phyloP scores from a whole-genome alignment of 2,797 vertebrate species.

The Takifugu ocellatus region DNA sequence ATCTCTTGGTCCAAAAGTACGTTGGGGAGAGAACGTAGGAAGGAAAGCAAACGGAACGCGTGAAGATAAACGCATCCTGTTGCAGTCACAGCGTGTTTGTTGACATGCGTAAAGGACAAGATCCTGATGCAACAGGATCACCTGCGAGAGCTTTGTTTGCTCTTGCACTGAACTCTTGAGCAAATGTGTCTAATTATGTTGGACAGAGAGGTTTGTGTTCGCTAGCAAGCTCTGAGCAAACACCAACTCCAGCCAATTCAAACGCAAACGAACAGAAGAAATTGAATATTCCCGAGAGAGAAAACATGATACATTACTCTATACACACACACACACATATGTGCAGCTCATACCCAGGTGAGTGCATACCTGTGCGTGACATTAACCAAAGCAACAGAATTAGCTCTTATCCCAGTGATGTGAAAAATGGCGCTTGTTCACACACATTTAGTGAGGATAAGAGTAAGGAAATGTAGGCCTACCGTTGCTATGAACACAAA shows the following conservation, averaged over 20 bases:
- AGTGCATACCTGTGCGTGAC: neutral
- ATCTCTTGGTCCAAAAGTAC: no score
- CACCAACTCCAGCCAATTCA: constrained; percentile 53
- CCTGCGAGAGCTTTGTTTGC: constrained; percentile 71
- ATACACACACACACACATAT: neutral
- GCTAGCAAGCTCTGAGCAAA: constrained; percentile 67
- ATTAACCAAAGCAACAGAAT: neutral
- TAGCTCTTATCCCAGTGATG: neutral
- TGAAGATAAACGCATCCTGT: constrained; percentile 44
- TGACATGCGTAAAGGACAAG: constrained; percentile 78
- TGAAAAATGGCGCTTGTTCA: constrained; percentile 25
- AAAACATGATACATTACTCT: neutral
- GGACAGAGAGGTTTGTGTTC: constrained; percentile 63
- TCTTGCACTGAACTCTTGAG: constrained; percentile 67
- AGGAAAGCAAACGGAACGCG: constrained; percentile 5
- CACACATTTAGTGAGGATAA: constrained; percentile 33
- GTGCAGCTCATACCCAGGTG: neutral
- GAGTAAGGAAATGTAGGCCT: constrained; percentile 37
- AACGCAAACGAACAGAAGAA: constrained; percentile 24
- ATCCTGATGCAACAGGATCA: constrained; percentile 85
- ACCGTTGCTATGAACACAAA: constrained; percentile 74
- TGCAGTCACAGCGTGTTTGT: constrained; percentile 62
- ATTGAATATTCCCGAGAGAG: neutral
- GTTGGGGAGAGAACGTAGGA: neutral
- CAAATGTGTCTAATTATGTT: constrained; percentile 63